A percentile compares a stretch with the other conserved stretches of the same genome.
Conservation (phyloP, 2,888 invertebrate species). For the Lingula anatina region DNA sequence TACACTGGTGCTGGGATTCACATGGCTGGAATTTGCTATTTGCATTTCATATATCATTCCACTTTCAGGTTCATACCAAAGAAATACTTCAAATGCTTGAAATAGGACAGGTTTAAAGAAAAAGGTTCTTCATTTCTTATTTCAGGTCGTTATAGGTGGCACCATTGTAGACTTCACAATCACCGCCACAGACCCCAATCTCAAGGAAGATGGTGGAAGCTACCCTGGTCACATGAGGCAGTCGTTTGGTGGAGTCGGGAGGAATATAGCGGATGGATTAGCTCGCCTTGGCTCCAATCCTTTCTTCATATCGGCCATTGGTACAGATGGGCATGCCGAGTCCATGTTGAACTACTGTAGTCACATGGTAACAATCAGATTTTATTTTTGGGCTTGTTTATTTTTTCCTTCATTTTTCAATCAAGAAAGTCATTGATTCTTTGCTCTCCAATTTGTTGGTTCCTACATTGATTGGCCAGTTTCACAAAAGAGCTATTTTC, state of each 20-base stretch:
- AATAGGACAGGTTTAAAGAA: no score
- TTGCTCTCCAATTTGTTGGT: no score
- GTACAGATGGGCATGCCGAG: slow-evolving; percentile 60
- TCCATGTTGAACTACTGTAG: slow-evolving; percentile 32
- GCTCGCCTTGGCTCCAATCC: slow-evolving; percentile 63
- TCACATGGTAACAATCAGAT: slow-evolving; percentile 42
- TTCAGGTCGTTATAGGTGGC: slow-evolving; percentile 43
- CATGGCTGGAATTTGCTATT: no score
- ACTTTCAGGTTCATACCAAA: no score
- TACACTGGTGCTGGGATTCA: no score
- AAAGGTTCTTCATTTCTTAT: no score
- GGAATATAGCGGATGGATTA: slow-evolving; percentile 86
- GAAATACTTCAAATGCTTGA: no score
- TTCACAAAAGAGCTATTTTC: no score
- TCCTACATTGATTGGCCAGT: no score
- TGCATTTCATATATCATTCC: no score
- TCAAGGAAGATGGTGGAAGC: slow-evolving; percentile 37
- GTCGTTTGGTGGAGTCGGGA: slow-evolving; percentile 77
- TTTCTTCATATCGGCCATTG: slow-evolving; percentile 71
- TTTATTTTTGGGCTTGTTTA: not conserved
- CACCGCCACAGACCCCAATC: slow-evolving; percentile 15
- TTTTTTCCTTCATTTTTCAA: slow-evolving; percentile 8
- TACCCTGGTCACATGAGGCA: slow-evolving; percentile 35
- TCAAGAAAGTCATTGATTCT: no score
- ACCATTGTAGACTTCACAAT: slow-evolving; percentile 38